These are phyloP conservation scores for zebrafish (Danio rerio) DNA, from an alignment of 2,113 vertebrate species.

Conservation along the genomic window DNA sequence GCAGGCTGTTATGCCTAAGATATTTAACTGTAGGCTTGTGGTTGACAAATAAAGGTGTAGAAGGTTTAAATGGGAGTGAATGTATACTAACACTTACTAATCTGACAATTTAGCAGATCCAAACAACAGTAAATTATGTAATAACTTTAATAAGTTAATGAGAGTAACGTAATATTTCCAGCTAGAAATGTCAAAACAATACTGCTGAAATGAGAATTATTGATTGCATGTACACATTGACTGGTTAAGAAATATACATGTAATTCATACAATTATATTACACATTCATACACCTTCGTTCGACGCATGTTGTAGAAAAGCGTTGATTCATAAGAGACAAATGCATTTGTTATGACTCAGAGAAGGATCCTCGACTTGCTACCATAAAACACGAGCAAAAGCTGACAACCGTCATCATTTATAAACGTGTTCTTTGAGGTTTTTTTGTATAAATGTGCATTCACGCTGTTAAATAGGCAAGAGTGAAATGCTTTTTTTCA, in stretches of 20 bases:
- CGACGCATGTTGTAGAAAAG: conserved; percentile 6
- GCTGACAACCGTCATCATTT: background rate
- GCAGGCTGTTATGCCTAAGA: background rate
- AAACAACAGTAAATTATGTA: background rate
- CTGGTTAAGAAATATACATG: background rate
- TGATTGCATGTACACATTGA: background rate
- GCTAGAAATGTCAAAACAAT: background rate
- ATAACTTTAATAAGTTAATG: background rate
- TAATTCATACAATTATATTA: background rate
- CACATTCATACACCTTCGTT: background rate
- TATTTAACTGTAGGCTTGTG: background rate
- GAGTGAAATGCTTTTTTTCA: background rate
- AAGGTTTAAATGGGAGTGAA: background rate
- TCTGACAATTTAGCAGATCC: background rate
- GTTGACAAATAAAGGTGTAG: background rate
- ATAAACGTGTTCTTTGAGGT: background rate
- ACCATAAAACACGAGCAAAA: background rate
- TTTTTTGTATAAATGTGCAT: background rate
- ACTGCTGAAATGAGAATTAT: background rate
- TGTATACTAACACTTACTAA: background rate
- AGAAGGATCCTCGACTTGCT: too few relatives aligned
- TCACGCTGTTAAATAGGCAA: background rate
- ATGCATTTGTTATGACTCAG: conserved; percentile 6
- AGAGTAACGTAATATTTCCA: too few relatives aligned
- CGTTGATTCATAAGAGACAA: background rate